Evolutionary conservation across 2,888 invertebrate species (phyloP).

Genomic region (Gonocerus acuteangulatus): DNA sequence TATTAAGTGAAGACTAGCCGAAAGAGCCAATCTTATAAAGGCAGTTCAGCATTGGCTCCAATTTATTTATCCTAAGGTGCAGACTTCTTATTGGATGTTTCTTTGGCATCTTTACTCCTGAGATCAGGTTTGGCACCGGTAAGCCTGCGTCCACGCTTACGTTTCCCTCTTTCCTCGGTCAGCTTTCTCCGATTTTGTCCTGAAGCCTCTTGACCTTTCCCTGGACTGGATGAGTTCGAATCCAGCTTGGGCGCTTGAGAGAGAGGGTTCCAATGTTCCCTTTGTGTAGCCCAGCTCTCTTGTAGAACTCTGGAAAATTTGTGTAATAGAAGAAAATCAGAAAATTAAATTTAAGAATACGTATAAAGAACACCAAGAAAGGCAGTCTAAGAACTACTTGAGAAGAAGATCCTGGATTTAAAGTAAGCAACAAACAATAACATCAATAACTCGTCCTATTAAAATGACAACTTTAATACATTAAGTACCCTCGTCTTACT

Average conservation of each 20-base stretch:
- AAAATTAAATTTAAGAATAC: not conserved
- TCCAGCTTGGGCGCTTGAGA: conserved; percentile 29
- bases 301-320: conserved; percentile 41
- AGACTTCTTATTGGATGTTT: conserved; percentile 30
- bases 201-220: not conserved
- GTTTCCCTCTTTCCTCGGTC: conserved; percentile 17
- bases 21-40: too few species aligned
- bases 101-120: conserved; percentile 44
- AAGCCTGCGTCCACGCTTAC: conserved; percentile 7
- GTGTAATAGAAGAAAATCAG: not conserved
- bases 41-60: too few species aligned
- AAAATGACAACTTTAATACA: too few species aligned
- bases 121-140: conserved; percentile 25
- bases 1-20: too few species aligned
- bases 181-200: conserved; percentile 30
- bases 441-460: too few species aligned
- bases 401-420: too few species aligned
- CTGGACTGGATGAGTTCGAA: conserved; percentile 8
- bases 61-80: conserved; percentile 29
- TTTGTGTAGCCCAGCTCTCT: conserved; percentile 55
- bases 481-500: too few species aligned
- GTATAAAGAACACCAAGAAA: too few species aligned
- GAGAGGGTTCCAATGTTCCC: conserved; percentile 50
- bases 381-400: too few species aligned
- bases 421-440: too few species aligned